These are phyloP conservation scores for Osmerus eperlanus DNA, from an alignment of 2,113 vertebrate species.

Conservation along the genomic window DNA sequence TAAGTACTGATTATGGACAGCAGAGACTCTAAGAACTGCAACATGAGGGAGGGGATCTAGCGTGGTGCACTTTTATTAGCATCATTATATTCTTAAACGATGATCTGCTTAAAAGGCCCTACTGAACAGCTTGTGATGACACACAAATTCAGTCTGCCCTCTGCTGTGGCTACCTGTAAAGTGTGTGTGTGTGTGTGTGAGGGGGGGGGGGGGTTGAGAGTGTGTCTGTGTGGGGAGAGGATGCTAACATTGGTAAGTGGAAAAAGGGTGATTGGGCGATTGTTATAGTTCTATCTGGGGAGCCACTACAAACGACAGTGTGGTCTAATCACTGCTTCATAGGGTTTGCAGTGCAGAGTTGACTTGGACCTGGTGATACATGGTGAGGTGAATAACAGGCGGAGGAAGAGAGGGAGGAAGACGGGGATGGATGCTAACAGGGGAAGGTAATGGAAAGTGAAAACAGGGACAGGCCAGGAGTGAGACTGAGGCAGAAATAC, in stretches of 20 bases:
- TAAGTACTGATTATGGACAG: constrained; percentile 8
- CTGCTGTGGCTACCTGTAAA: not conserved
- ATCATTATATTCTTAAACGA: not conserved
- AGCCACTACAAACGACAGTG: not conserved
- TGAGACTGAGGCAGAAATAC: not conserved
- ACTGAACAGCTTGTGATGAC: not conserved
- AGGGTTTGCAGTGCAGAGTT: too few species aligned
- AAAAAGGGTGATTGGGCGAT: not conserved
- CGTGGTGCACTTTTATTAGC: not conserved
- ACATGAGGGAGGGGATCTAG: not conserved
- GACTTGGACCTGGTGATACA: too few species aligned
- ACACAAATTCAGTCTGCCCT: not conserved
- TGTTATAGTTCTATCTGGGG: not conserved
- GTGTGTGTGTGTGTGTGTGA: not conserved
- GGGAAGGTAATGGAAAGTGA: not conserved
- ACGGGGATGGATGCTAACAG: not conserved
- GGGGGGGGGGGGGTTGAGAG: not conserved
- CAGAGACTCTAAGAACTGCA: not conserved
- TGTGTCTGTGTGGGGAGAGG: too few species aligned
- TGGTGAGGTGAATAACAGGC: too few species aligned
- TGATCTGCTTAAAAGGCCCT: not conserved
- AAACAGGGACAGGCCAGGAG: not conserved
- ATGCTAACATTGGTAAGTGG: not conserved
- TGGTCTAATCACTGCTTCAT: too few species aligned
- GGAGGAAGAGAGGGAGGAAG: not conserved